Conservation (phyloP, 2,113 vertebrate genomes). For the Paramisgurnus dabryanus region DNA sequence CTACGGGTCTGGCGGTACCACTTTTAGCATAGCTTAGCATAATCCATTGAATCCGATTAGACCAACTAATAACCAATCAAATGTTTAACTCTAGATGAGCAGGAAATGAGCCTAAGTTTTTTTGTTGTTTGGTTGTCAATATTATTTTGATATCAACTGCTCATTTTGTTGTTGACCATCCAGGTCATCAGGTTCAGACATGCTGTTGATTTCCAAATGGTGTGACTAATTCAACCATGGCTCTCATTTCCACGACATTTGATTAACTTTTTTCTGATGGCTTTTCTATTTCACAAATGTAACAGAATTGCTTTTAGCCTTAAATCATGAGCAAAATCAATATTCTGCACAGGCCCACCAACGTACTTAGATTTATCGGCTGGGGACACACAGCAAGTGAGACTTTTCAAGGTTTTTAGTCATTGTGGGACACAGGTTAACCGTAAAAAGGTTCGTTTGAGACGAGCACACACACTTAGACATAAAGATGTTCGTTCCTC, state of each 20-base stretch:
- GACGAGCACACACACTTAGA: slow-evolving; percentile 17
- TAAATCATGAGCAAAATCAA: slow-evolving; percentile 31
- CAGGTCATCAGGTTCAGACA: slow-evolving; percentile 28
- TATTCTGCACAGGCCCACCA: slow-evolving; percentile 23
- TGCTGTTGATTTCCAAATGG: slow-evolving; percentile 32
- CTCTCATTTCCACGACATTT: slow-evolving; percentile 25
- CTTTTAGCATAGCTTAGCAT: too few relatives aligned
- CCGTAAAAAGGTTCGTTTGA: slow-evolving; percentile 21
- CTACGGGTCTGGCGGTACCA: too few relatives aligned
- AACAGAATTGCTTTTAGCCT: slow-evolving; percentile 13
- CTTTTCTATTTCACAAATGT: slow-evolving; percentile 39
- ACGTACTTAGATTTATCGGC: not conserved
- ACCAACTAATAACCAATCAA: too few relatives aligned
- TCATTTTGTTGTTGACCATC: not conserved
- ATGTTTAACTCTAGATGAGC: too few relatives aligned
- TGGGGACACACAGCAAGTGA: not conserved
- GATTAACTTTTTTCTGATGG: slow-evolving; percentile 20
- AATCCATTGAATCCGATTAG: too few relatives aligned
- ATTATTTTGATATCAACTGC: too few relatives aligned
- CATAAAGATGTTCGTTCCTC: not conserved
- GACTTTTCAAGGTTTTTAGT: slow-evolving; percentile 17
- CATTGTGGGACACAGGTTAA: slow-evolving; percentile 28
- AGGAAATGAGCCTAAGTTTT: not conserved
- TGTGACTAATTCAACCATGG: slow-evolving; percentile 29
- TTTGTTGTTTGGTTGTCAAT: too few relatives aligned